Evolutionary conservation across 2,113 vertebrate species (phyloP), one percentile per base, ranked within the genome.

Genomic region (Rhynchopsitta pachyrhyncha): DNA sequence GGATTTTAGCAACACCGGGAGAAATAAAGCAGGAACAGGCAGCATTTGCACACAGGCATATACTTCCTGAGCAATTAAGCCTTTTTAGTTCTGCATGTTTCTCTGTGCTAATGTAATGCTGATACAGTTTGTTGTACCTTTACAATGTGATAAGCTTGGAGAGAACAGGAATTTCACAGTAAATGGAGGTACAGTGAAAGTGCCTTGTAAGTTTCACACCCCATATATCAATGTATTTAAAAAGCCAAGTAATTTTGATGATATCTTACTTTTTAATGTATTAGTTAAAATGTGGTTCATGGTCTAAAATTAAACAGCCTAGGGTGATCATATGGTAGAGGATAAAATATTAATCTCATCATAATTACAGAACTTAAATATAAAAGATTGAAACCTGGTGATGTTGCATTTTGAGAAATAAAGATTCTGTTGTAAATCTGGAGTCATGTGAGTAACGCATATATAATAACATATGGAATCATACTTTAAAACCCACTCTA

Each of bases 281-380:
- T 80, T 89, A 96, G 95, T 96, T 96, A 96, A 97, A 96, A 96
- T 95, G 95, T 86, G 66, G 53, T 78, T 95, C 96, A 80, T 67
- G 79, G 75, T 93, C 90, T 95, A 93, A 98, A 97, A 98, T 98
- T 94, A 96, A 97, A 87, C 97, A 95, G 82, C 96, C 94, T 89
- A 86, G 67, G 91, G 96, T 98, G 96, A 96, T 97, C 96, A 96
- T 97, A 98, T 86, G 87, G 88, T 82, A 94, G 93, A 73, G 71
- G 82, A 98, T 98, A 95, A 98, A 98, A 98, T 98, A 98, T 98
- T 98, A 4, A 98, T 97, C 86, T 92, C 95, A 95, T 95, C 97
- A 78, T 98, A 97, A 97, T 98, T 97, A 97, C 90, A 91, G 97
- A 93, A 96, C 83, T 94, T 94, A 95, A 87, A 92, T 86, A 91